Evolutionary conservation across 2,888 invertebrate genomes (phyloP), one percentile per base, ranked within the genome.

Genomic region (Drosophila bunnanda): DNA sequence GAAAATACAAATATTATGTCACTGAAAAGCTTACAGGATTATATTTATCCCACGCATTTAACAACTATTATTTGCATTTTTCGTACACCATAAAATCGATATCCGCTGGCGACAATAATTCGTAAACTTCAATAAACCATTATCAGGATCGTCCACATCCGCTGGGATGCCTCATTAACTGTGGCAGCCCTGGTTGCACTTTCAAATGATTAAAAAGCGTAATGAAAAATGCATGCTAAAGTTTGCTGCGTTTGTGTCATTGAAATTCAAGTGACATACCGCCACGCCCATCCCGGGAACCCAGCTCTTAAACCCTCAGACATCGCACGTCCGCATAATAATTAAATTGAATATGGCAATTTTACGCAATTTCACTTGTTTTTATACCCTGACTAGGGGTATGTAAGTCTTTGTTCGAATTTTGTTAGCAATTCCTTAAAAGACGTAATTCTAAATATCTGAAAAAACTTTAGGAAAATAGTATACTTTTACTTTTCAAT

Each of bases 261-360:
- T 74, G 74, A 75, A 75, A 75, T 59, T 67, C 60, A 61, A 74
- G 43, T 64, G 61, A 43, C 56, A 48, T 39, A 46, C 48, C 28
- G 61, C 30, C 44, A 4, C 2, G 25, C 46, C 52, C 48, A 55
- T 30, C 32, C 38, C 55, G 15, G 34, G 50, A 20, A 32, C 48
- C 58, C 58, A 28, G 38, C 52, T 39, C 32, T 54, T 58, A 54
- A 55, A 39, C 66, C 56, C 66, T 38, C 56, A 30, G 66, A 55
- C 67, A 56, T 58, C 56, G 41, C 54, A 70, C 59, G 61, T 69
- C 39, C 53, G 61, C 53, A 48, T 60, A 60, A 79, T 76, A 78
- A 84, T 82, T 82, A 72, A 82, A 84, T 82, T 82, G 82, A 62
- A 79, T 76, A 74, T 79, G 70, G 64, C 76, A 65, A 73, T 77